Evolutionary conservation across 2,888 invertebrate species (phyloP).

Genomic region (Litoditis marina): DNA sequence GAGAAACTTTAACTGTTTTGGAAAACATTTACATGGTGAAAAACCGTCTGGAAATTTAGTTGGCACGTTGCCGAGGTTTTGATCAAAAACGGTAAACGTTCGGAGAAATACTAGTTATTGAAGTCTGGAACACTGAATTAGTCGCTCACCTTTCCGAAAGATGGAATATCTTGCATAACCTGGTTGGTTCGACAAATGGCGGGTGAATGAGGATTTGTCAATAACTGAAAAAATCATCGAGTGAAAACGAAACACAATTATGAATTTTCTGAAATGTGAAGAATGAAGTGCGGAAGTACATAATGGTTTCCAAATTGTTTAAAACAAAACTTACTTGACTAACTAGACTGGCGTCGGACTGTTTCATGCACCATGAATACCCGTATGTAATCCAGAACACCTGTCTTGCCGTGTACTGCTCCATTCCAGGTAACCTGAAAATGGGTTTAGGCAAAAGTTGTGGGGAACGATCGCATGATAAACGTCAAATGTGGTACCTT

Average conservation of each 20-base stretch:
- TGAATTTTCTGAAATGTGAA: too few relatives aligned
- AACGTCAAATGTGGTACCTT: too few relatives aligned
- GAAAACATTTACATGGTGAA: too few relatives aligned
- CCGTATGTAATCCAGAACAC: constrained; percentile 59
- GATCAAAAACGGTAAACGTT: too few relatives aligned
- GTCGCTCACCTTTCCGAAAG: constrained; percentile 33
- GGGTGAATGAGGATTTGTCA: constrained; percentile 55
- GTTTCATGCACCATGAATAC: constrained; percentile 54
- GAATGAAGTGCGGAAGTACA: neutral
- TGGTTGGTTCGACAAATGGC: constrained; percentile 52
- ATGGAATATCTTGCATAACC: constrained; percentile 55
- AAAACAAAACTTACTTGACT: constrained; percentile 23
- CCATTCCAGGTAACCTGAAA: constrained; percentile 48
- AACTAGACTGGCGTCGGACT: constrained; percentile 35
- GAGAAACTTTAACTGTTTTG: too few relatives aligned
- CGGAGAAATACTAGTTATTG: too few relatives aligned
- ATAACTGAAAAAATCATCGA: constrained; percentile 24
- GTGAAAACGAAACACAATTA: constrained; percentile 8
- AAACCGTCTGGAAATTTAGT: too few relatives aligned
- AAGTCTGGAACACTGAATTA: too few relatives aligned
- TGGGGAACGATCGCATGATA: too few relatives aligned
- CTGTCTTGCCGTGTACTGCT: constrained; percentile 54
- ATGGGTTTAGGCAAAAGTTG: too few relatives aligned
- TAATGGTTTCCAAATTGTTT: neutral
- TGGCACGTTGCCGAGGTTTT: too few relatives aligned